Evolutionary conservation across 1,140 invertebrate genomes (phyloP).

Genomic region (Drosophila pectinifera): DNA sequence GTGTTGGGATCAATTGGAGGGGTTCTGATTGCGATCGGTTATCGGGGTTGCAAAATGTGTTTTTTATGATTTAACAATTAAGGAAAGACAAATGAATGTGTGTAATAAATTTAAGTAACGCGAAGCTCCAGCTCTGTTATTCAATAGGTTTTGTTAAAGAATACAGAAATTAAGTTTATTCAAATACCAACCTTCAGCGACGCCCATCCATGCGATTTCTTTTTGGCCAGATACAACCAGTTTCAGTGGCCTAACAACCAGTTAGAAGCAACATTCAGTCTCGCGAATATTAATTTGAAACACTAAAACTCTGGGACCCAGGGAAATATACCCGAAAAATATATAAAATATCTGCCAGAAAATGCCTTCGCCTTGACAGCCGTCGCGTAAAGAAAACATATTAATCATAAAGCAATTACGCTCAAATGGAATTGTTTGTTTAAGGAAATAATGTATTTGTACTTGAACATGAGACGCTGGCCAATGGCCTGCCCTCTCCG

Average conservation of each 20-base stretch:
- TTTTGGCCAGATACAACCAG: slow-evolving; percentile 32
- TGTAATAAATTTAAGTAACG: slow-evolving; percentile 31
- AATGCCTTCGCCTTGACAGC: slow-evolving; percentile 22
- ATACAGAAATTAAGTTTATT: background rate
- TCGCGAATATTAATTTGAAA: slow-evolving; percentile 10
- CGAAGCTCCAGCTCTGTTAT: background rate
- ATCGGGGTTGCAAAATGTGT: slow-evolving; percentile 32
- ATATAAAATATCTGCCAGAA: slow-evolving; percentile 12
- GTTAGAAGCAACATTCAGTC: slow-evolving; percentile 18
- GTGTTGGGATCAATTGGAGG: slow-evolving; percentile 34
- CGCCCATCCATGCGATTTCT: slow-evolving; percentile 21
- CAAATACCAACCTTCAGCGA: background rate
- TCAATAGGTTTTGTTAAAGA: too few relatives aligned
- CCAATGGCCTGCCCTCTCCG: slow-evolving; percentile 17
- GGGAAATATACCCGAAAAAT: background rate
- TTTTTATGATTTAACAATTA: slow-evolving; percentile 55
- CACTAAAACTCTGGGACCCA: background rate
- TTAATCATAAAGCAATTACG: slow-evolving; percentile 59
- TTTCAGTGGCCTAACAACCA: slow-evolving; percentile 20
- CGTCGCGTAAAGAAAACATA: slow-evolving; percentile 41
- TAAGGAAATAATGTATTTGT: slow-evolving; percentile 70
- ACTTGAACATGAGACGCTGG: slow-evolving; percentile 51
- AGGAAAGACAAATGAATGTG: slow-evolving; percentile 10
- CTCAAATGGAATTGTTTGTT: slow-evolving; percentile 71
- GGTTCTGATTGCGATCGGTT: slow-evolving; percentile 46